Conservation (phyloP, 92 coral and sea anemone species). For the Pocillopora grandis region DNA sequence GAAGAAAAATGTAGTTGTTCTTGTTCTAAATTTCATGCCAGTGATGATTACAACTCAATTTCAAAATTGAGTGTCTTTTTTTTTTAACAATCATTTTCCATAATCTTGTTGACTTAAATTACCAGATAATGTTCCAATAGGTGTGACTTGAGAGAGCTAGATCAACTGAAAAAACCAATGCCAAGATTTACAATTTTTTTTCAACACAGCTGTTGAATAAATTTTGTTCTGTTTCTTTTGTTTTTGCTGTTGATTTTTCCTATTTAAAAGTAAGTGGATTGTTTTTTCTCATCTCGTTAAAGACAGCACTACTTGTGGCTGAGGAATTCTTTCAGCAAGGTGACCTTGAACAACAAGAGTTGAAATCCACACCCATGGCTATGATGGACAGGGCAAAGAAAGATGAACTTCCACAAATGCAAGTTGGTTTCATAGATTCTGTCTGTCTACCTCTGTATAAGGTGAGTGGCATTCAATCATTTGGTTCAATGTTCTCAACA, state of each 20-base stretch:
- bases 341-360: slow-evolving; percentile 88
- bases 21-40: too few species aligned
- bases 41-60: too few species aligned
- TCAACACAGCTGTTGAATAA: neutral
- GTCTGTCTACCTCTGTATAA: slow-evolving; percentile 95
- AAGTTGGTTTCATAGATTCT: slow-evolving; percentile 94
- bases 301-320: slow-evolving; percentile 97
- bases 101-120: too few species aligned
- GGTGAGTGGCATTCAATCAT: slow-evolving; percentile 40
- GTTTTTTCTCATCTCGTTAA: neutral
- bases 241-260: too few species aligned
- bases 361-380: slow-evolving; percentile 93
- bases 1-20: too few species aligned
- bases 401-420: slow-evolving; percentile 98
- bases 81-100: too few species aligned
- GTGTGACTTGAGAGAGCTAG: too few species aligned
- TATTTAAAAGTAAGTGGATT: too few species aligned
- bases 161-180: neutral
- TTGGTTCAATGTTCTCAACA: too few species aligned
- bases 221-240: neutral
- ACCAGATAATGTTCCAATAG: too few species aligned
- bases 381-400: slow-evolving; percentile 99
- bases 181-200: neutral
- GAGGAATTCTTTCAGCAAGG: slow-evolving; percentile 99
- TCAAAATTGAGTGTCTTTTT: too few species aligned